Percentiles rank a stretch among this genome's conserved stretches.
Conservation (phyloP, 2,888 invertebrate species). For the Drosophila flavopinicola region DNA sequence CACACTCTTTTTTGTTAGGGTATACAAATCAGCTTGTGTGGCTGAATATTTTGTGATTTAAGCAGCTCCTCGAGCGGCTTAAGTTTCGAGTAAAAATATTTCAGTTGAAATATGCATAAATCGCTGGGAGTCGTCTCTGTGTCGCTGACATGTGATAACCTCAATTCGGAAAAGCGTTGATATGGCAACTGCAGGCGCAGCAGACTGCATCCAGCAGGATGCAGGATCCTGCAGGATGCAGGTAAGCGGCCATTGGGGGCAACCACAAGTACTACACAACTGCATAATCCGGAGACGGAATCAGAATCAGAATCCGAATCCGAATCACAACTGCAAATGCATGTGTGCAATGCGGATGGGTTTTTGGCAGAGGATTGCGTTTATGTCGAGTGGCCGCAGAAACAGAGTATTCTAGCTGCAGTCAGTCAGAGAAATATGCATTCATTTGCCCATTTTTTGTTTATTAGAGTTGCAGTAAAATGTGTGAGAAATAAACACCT, state of each 20-base stretch:
- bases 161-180: conserved; percentile 60
- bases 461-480: no score
- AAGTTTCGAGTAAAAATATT: conserved; percentile 27
- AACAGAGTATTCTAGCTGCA: conserved; percentile 12
- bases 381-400: conserved; percentile 6
- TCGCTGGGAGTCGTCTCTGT: conserved; percentile 52
- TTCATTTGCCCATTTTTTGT: no score
- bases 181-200: conserved; percentile 66
- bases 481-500: no score
- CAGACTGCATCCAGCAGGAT: no score
- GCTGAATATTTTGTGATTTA: conserved; percentile 13
- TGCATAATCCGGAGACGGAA: conserved; percentile 60
- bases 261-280: conserved; percentile 38
- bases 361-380: conserved; percentile 23
- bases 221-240: no score
- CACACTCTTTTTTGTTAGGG: background rate
- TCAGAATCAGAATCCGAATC: conserved; percentile 12
- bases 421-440: conserved; percentile 1
- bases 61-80: conserved; percentile 23
- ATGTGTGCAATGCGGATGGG: conserved; percentile 26
- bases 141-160: conserved; percentile 66
- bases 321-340: conserved; percentile 34
- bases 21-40: background rate
- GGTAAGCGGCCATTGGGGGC: conserved; percentile 4
- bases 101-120: conserved; percentile 41